Base-by-base conservation (phyloP, 2,113 vertebrate species). In the Dolichotis patagonum region DNA sequence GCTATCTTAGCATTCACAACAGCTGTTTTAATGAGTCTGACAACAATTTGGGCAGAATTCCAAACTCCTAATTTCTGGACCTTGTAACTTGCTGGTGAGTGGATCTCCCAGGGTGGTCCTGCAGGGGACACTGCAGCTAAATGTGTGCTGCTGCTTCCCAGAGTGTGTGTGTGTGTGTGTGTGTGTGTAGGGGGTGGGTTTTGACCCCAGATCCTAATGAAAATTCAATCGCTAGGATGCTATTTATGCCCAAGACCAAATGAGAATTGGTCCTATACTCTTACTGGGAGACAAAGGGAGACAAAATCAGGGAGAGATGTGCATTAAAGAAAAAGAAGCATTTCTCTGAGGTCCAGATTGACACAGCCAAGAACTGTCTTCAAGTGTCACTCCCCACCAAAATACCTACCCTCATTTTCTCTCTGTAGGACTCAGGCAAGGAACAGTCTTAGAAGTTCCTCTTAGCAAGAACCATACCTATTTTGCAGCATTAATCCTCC, bases 1-100 rank as follows among this genome's bases (percentile, higher is more conserved):
- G 65, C 65, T 82, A 69, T 41, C 77, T 90, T 88, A 49, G 88
- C 82, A 65, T 96, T 92, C 92, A 67, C 77, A 85, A 14, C 46
- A 93, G 95, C 88, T 94, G 43, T 85, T 93, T 96, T 78, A 83
- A 88, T 46, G 82, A 82, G 65, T 81, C 85, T 77, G 73, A 63
- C 77, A 96, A 90, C 35, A 85, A 63, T 41, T 93, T 88, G 77
- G 92, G 67, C 16, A 92, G 73, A 87, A 91, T 88, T 77, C 65
- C 85, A 58, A 43, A 65, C 43, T 93, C 81, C 69, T 73, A 56
- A 24, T 43, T 92, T 46, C 56, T 91, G 4, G 17, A 60, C 82
- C 78, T 91, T 26, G 0, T 62, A 54, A 71, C 67, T 84, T 62
- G 19, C n/a, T 11, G 0, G 8, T 28, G 26, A 87, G 77, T 87